Base-by-base conservation (phyloP, 2,888 invertebrate species). In the Limnephilus marmoratus region DNA sequence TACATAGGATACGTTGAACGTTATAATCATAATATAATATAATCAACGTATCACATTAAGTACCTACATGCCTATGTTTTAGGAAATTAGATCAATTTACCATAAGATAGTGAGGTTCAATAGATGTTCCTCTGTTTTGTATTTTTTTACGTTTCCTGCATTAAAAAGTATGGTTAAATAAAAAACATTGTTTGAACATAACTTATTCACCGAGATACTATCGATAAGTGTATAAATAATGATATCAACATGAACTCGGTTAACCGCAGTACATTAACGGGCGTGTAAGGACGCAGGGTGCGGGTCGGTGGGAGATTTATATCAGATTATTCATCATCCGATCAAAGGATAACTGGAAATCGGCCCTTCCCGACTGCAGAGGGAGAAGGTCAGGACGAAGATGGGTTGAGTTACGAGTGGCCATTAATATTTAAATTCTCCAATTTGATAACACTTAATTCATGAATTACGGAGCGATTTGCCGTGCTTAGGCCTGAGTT, bases 271-370 rank as follows among this genome's bases (percentile, higher is more conserved):
- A 31, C 87, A 87, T 87, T 87, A 87, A 31, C 53, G 49, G 53
- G 49, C n/a, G 9, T 87, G 53, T 87, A 87, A 31, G 53, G 53
- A 45, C 29, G 15, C 85, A 11, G 37, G 53, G 53, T 68, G 29
- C 49, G 87, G 31, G 41, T 68, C 86, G 91, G 92, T 90, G 91
- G 53, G 90, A 86, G 91, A 93, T 91, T 91, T 91, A 91, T 93
- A 87, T 93, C 91, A 81, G 80, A 68, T 86, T 85, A 91, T 87
- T 89, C 90, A 93, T 91, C 91, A 91, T 45, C 86, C 49, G 91
- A 37, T 53, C 53, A 29, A 13, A 87, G 53, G 87, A 87, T 87
- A 53, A 53, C 87, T 31, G 53, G 87, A 45, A 53, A 34, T 29
- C n/a, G 45, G 37, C 41, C 41, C 37, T 34, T 24, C 37, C 34